Conservation (phyloP, 2,888 invertebrate species). For the Watsonalla binaria region DNA sequence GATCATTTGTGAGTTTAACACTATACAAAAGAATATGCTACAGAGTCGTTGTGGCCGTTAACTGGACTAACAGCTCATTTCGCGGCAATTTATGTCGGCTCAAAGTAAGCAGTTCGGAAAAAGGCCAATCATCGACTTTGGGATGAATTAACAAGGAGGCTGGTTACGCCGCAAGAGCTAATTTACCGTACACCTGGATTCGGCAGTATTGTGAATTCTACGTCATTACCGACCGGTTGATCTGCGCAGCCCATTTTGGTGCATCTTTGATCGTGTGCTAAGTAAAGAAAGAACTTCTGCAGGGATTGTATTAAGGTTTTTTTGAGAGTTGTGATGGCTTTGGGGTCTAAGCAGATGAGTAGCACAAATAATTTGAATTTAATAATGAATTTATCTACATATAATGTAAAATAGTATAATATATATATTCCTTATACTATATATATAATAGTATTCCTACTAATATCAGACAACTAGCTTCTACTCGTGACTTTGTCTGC, state of each 20-base stretch:
- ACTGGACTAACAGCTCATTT: conserved; percentile 28
- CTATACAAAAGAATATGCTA: conserved; percentile 22
- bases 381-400: too few relatives aligned
- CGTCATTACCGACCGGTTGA: conserved; percentile 37
- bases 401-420: too few relatives aligned
- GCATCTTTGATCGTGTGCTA: background rate
- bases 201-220: conserved; percentile 37
- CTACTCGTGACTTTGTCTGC: too few relatives aligned
- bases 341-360: too few relatives aligned
- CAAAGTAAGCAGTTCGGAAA: conserved; percentile 21
- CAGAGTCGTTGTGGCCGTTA: conserved; percentile 31
- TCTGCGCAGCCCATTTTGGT: conserved; percentile 3
- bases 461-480: too few relatives aligned
- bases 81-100: conserved; percentile 22
- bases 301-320: too few relatives aligned
- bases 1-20: conserved; percentile 8
- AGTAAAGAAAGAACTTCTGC: background rate
- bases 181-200: conserved; percentile 39
- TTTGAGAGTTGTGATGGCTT: too few relatives aligned
- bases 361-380: too few relatives aligned
- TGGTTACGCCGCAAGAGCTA: conserved; percentile 31
- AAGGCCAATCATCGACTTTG: conserved; percentile 7
- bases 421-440: too few relatives aligned
- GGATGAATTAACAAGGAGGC: conserved; percentile 21
- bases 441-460: too few relatives aligned